Conservation (phyloP, 2,888 invertebrate species). For the Hanleya hanleyi region DNA sequence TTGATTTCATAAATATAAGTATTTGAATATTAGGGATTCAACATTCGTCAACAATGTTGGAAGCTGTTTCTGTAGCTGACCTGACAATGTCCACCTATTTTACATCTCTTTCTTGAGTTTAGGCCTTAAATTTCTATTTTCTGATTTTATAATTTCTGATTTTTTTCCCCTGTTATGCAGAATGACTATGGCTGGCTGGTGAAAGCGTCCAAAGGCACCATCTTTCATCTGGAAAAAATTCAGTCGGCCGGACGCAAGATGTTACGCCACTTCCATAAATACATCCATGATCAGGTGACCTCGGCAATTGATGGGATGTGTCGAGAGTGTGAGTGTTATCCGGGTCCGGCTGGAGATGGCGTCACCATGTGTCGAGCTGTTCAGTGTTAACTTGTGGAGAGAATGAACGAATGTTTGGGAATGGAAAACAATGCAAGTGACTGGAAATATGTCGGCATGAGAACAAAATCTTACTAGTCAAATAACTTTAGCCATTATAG, state of each 20-base stretch:
- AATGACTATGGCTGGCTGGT: conserved; percentile 25
- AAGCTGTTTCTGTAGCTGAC: too few relatives aligned
- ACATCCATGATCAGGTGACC: background rate
- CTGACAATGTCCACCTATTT: too few relatives aligned
- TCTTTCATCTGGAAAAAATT: conserved; percentile 20
- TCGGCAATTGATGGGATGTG: conserved; percentile 2
- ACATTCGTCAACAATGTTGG: too few relatives aligned
- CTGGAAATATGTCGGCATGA: too few relatives aligned
- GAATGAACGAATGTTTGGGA: too few relatives aligned
- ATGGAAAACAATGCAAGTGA: too few relatives aligned
- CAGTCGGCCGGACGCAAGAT: background rate
- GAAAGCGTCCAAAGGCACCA: conserved; percentile 23
- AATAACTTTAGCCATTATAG: too few relatives aligned
- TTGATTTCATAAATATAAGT: too few relatives aligned
- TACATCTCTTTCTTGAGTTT: too few relatives aligned
- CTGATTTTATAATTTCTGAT: background rate
- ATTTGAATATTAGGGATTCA: too few relatives aligned
- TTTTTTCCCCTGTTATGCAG: too few relatives aligned
- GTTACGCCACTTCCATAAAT: background rate
- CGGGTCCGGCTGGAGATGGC: conserved; percentile 2
- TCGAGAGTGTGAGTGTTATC: conserved; percentile 19
- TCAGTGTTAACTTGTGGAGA: background rate
- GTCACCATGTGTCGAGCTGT: conserved; percentile 2
- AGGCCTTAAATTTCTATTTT: background rate
- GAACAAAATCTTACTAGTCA: too few relatives aligned